Percentiles rank a stretch among this genome's conserved stretches.
phyloP scores from a whole-genome alignment of 2,797 vertebrate genomes.

The Enteromius trimaculatus region DNA sequence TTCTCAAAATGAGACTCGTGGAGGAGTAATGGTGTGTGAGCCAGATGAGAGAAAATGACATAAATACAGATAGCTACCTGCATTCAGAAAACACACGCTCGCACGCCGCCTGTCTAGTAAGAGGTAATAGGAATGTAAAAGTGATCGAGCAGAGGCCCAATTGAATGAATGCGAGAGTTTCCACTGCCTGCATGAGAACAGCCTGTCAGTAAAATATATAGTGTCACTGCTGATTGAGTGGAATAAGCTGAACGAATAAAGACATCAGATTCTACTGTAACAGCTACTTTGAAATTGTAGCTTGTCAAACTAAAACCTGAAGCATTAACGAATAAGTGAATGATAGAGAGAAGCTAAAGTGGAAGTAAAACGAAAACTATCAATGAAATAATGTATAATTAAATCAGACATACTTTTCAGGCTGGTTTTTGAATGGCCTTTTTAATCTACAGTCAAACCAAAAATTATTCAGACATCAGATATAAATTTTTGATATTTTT shows the following conservation, averaged over 20 bases:
- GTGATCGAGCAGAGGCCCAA: not conserved
- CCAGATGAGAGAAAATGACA: slow-evolving; percentile 24
- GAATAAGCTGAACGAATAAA: not conserved
- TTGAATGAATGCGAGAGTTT: not conserved
- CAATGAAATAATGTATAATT: not conserved
- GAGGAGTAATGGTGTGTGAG: slow-evolving; percentile 38
- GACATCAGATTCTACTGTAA: not conserved
- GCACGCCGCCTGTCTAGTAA: not conserved
- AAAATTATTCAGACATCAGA: too few species aligned
- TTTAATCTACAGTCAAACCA: not conserved
- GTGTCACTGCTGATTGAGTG: not conserved
- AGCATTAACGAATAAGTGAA: not conserved
- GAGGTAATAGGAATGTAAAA: slow-evolving; percentile 34
- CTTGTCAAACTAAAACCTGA: slow-evolving; percentile 2
- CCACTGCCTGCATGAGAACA: not conserved
- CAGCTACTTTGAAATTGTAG: not conserved
- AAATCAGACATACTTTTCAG: not conserved
- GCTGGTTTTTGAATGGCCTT: not conserved
- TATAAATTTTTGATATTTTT: not conserved
- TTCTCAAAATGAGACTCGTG: slow-evolving; percentile 38
- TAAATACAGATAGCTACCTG: slow-evolving; percentile 27
- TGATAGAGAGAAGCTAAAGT: not conserved
- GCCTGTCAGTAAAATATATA: slow-evolving; percentile 23
- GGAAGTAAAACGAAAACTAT: not conserved
- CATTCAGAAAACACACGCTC: not conserved